Base-by-base conservation (phyloP, 1,140 invertebrate species). In the Drosophila eugracilis region DNA sequence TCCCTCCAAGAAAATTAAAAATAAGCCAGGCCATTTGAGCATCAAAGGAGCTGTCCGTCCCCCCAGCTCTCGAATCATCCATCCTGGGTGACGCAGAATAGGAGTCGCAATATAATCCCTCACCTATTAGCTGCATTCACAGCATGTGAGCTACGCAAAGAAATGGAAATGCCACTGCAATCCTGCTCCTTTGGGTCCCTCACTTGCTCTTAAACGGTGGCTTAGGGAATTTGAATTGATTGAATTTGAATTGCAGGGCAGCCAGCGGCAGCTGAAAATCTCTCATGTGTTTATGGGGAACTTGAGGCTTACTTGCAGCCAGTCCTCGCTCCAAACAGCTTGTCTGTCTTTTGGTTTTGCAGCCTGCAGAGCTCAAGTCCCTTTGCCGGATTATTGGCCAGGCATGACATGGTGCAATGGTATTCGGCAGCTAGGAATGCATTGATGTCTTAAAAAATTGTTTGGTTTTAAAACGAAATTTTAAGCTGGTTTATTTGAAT, bases 151-250 rank as follows among this genome's bases (percentile, higher is more conserved):
- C 34, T 14, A n/a, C 15, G 44, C 44, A 36, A 24, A 19, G 19
- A 39, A 47, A 73, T 24, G 42, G 41, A 52, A 80, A 71, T 79
- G 57, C 37, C 12, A 26, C 48, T 49, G 45, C 71, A 24, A 15
- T 52, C 24, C 32, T 24, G 36, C 17, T 30, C n/a, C 30, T 48
- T 26, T 24, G 34, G 24, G 47, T 34, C 42, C 26, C 36, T 14
- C 10, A 36, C 36, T 37, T 58, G 62, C 62, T 55, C 63, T 83
- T 66, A 36, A 75, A 60, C 41, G 39, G 53, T 39, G 78, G 80
- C 72, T 85, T 63, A 49, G 71, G 80, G 80, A 54, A 67, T 84
- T 84, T 60, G 80, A 69, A 76, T 79, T 84, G 80, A 84, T 84
- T 84, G 80, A 79, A 85, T 84, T 80, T 76, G 53, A 84, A 85